These are phyloP conservation scores for Pseudolycoriella hygida DNA, from an alignment of 2,888 invertebrate species.

Conservation along the genomic window DNA sequence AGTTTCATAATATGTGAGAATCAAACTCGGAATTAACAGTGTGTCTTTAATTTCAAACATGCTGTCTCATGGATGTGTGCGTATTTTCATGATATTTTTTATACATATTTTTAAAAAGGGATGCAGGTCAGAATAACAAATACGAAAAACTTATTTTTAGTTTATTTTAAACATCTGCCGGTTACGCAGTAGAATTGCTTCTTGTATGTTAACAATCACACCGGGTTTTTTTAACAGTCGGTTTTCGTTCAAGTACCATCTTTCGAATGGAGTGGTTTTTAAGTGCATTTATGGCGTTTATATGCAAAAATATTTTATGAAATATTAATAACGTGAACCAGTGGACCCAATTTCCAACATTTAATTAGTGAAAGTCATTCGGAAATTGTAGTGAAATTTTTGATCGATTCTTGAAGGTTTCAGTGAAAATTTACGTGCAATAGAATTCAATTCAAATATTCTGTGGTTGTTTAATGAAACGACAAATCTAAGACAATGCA, in stretches of 20 bases:
- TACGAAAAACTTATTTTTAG: neutral
- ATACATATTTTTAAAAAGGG: neutral
- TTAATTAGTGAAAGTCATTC: too few relatives aligned
- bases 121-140: neutral
- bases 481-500: neutral
- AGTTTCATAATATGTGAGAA: too few relatives aligned
- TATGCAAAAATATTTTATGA: too few relatives aligned
- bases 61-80: too few relatives aligned
- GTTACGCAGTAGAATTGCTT: neutral
- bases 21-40: too few relatives aligned
- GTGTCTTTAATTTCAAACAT: too few relatives aligned
- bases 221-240: neutral
- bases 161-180: neutral
- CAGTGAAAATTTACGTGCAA: neutral
- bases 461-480: too few relatives aligned
- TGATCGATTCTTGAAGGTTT: neutral
- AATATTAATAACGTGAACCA: too few relatives aligned
- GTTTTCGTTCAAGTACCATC: neutral
- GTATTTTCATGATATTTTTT: too few relatives aligned
- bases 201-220: neutral
- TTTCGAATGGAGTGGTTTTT: neutral
- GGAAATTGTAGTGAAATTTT: neutral
- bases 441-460: too few relatives aligned
- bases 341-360: too few relatives aligned
- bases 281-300: too few relatives aligned